These are phyloP conservation scores for Mercenaria mercenaria DNA, from an alignment of 1,140 invertebrate species.

Conservation along the genomic window DNA sequence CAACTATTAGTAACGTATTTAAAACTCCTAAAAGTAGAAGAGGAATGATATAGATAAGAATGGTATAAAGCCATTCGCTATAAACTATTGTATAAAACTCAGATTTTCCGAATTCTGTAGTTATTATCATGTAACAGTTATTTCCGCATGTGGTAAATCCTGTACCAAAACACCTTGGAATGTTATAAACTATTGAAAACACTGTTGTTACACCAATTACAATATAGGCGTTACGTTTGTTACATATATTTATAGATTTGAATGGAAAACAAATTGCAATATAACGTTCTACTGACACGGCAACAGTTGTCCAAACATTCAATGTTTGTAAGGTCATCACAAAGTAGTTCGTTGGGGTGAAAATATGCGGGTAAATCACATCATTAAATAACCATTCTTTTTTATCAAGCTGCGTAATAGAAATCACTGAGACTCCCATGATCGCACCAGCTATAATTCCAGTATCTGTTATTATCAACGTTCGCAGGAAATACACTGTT, in stretches of 20 bases:
- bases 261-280: constrained; percentile 84
- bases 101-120: constrained; percentile 76
- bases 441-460: constrained; percentile 92
- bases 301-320: constrained; percentile 85
- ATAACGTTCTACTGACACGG: constrained; percentile 83
- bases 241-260: constrained; percentile 77
- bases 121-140: constrained; percentile 68
- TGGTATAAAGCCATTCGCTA: constrained; percentile 76
- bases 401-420: constrained; percentile 84
- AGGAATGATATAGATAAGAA: constrained; percentile 81
- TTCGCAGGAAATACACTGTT: constrained; percentile 83
- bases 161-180: constrained; percentile 81
- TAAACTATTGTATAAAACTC: constrained; percentile 76
- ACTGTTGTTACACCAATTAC: constrained; percentile 72
- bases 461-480: constrained; percentile 82
- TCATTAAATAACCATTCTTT: constrained; percentile 88
- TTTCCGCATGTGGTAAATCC: constrained; percentile 70
- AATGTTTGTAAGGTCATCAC: constrained; percentile 83
- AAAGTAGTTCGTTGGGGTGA: constrained; percentile 78
- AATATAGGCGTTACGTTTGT: constrained; percentile 76
- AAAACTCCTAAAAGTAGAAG: constrained; percentile 71
- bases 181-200: constrained; percentile 81
- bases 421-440: constrained; percentile 68
- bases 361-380: constrained; percentile 79
- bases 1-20: constrained; percentile 78